Evolutionary conservation across 1,140 invertebrate genomes (phyloP), one percentile per base, ranked within the genome.

Genomic region (Lysiphlebus fabarum): DNA sequence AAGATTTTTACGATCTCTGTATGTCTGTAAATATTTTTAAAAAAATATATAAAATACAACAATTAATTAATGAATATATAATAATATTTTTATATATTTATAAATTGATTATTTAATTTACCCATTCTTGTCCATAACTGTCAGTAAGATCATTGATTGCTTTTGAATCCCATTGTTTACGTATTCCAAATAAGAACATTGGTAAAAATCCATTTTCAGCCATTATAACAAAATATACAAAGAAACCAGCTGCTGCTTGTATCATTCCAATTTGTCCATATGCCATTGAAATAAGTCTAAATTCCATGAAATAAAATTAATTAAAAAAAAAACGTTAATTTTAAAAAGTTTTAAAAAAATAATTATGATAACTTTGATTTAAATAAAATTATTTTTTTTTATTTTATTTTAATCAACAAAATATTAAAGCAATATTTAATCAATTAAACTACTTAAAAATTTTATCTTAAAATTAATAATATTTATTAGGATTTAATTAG

Each of bases 181-280:
- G 85, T 68, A 98, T 90, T 56, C 94, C 94, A 72, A 97, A 90
- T 56, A 98, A 82, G 73, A 86, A 82, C 65, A 81, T 70, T 1
- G 94, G 93, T 70, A 93, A 83, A 83, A 98, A 99, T 63, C 96
- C 96, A 81, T 98, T 97, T 76, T 98, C 95, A 84, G 94, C 93
- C 94, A 98, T 95, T 71, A 98, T 98, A 50, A 98, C 94, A 78
- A 98, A 97, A 84, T 98, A 98, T 7, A 95, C 93, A 82, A 99
- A 99, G 89, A 99, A 99, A 37, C 96, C 97, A 65, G 95, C 96
- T 36, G 93, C 93, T 54, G 96, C 96, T 85, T 99, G 96, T 76
- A 99, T 99, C 94, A 99, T 98, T 73, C 96, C 96, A 76, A 99
- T 97, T 80, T 98, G 96, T 72, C 95, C 95, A 79, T 98, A 99